phyloP scores from a whole-genome alignment of 2,888 invertebrate species.

The Napeogenes inachia region DNA sequence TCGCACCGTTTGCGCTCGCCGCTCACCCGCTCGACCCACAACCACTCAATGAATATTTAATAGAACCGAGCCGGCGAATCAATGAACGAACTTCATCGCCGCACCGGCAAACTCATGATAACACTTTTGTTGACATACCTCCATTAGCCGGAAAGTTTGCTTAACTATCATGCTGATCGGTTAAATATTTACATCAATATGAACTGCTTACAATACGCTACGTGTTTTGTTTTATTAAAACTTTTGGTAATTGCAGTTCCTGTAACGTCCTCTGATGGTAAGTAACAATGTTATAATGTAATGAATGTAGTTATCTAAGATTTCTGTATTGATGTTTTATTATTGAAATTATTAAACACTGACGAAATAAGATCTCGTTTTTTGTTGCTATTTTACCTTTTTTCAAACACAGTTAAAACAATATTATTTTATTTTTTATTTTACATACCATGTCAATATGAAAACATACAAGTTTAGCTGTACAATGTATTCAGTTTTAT shows the following conservation, averaged over 20 bases:
- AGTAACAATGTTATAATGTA: conserved; percentile 36
- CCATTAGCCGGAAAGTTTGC: conserved; percentile 54
- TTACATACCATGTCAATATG: too few species aligned
- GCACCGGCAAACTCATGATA: conserved; percentile 52
- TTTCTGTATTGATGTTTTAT: too few species aligned
- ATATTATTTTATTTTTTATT: too few species aligned
- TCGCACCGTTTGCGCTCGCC: conserved; percentile 15
- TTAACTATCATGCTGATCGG: conserved; percentile 57
- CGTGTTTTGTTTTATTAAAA: conserved; percentile 51
- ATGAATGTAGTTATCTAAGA: too few species aligned
- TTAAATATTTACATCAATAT: conserved; percentile 60
- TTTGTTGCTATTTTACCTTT: not conserved
- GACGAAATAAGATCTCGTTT: not conserved
- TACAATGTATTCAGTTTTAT: too few species aligned
- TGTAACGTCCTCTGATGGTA: conserved; percentile 62
- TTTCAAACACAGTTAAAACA: too few species aligned
- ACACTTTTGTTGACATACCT: conserved; percentile 52
- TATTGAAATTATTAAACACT: too few species aligned
- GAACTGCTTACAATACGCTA: conserved; percentile 53
- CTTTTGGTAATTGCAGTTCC: conserved; percentile 52
- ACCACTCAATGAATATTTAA: conserved; percentile 64
- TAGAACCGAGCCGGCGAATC: conserved; percentile 56
- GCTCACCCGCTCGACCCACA: conserved; percentile 52
- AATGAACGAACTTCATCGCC: conserved; percentile 58
- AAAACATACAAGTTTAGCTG: too few species aligned